Evolutionary conservation across 2,888 invertebrate genomes (phyloP), one percentile per base, ranked within the genome.

Genomic region (Nomada hirtipes): DNA sequence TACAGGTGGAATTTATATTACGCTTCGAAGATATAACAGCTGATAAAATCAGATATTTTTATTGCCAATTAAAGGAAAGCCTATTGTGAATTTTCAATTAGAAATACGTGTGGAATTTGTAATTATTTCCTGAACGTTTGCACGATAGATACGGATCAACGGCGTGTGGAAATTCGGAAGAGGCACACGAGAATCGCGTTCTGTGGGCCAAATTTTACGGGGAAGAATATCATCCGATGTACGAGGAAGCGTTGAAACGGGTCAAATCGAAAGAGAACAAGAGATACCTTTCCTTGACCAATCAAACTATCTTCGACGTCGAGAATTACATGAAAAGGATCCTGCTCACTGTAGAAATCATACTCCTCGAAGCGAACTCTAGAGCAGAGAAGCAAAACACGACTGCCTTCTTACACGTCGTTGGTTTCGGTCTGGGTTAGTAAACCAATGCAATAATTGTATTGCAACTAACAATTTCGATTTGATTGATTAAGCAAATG

Each of bases 351-450:
- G 93, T 96, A 4, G 97, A 97, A 84, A 95, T 95, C 13, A 93
- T 96, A 44, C 90, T 97, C 1, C 88, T 96, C 20, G 96, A 96
- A 78, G 96, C 96, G 0, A 95, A 96, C 79, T 92, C 94, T 0
- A 94, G 96, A n/a, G 96, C 95, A 0, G 92, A 91, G 15, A 93
- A 93, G 0, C 94, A 91, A 3, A 94, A 93, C 36, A 95, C 94
- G 52, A 93, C 94, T 10, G 96, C 96, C 0, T 96, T 95, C 86
- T 87, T 97, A 0, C 96, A 96, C 91, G 94, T 97, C 10, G 95
- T 96, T 50, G 97, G 96, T 15, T 95, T 96, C 60, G 96, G 96
- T 88, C 87, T 94, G 86, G 93, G 89, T 92, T 76, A 84, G 86
- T 86, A 29, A 36, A 13, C 0, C 26, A 42, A 26, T 23, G 7